These are phyloP conservation scores for Bactericera cockerelli DNA, from an alignment of 1,140 invertebrate species.

Conservation along the genomic window DNA sequence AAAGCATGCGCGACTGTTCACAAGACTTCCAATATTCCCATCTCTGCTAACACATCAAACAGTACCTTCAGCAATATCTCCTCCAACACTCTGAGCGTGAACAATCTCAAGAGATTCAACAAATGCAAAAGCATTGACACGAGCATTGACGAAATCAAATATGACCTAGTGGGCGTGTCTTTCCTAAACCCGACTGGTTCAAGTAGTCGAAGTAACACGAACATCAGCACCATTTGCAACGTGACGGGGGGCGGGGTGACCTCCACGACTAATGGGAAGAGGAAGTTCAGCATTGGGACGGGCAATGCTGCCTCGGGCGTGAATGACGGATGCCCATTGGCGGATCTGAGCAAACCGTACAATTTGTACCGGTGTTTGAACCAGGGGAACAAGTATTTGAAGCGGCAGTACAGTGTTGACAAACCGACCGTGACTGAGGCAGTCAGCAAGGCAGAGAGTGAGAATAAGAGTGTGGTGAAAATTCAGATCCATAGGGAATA, in stretches of 20 bases:
- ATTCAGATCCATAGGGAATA: slow-evolving; percentile 1
- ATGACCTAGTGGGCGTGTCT: slow-evolving; percentile 24
- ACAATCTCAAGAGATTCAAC: neutral
- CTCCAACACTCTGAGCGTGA: no score
- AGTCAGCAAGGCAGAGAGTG: neutral
- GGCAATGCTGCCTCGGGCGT: neutral
- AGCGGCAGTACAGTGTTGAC: slow-evolving; percentile 52
- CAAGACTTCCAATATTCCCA: no score
- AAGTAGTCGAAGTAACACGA: slow-evolving; percentile 27
- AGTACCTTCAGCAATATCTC: no score
- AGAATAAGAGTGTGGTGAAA: neutral
- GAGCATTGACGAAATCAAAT: slow-evolving; percentile 23
- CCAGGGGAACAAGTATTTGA: slow-evolving; percentile 17
- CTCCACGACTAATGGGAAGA: neutral
- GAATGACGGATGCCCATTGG: slow-evolving; percentile 31
- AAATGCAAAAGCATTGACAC: slow-evolving; percentile 3
- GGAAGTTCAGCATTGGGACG: neutral
- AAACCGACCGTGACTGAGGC: slow-evolving; percentile 37
- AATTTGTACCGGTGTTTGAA: slow-evolving; percentile 48
- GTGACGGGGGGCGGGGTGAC: neutral
- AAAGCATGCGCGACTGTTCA: no score
- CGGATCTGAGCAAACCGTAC: slow-evolving; percentile 52
- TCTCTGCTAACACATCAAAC: no score
- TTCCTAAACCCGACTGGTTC: slow-evolving; percentile 22
- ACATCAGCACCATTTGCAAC: slow-evolving; percentile 29